phyloP scores from a whole-genome alignment of 2,888 invertebrate genomes.

The Lasioglossum calceatum region DNA sequence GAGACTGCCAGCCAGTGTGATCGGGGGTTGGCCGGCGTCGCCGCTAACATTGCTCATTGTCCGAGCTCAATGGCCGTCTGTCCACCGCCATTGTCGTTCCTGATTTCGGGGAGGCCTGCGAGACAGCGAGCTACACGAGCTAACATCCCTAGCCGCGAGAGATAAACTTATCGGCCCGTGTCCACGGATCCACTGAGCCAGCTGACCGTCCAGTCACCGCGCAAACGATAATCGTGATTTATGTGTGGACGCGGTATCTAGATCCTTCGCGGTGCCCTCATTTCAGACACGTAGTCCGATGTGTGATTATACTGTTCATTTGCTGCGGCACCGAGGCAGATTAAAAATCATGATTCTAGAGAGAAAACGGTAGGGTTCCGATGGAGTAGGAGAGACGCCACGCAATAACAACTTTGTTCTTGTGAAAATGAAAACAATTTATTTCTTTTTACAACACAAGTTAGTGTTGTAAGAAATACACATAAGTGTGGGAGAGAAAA shows the following conservation, averaged over 20 bases:
- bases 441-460: no score
- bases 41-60: constrained; percentile 72
- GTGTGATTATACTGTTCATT: not conserved
- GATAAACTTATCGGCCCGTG: constrained; percentile 64
- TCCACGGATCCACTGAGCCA: not conserved
- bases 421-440: no score
- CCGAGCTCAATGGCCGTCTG: constrained; percentile 75
- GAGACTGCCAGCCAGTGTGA: constrained; percentile 50
- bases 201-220: not conserved
- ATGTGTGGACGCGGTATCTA: constrained; percentile 29
- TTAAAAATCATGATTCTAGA: not conserved
- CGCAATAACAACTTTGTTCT: no score
- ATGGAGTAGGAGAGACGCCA: not conserved
- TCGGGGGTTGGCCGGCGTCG: constrained; percentile 63
- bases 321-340: not conserved
- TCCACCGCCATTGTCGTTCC: constrained; percentile 72
- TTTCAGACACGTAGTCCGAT: not conserved
- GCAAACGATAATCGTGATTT: constrained; percentile 59
- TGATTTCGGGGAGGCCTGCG: constrained; percentile 67
- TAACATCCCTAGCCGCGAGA: constrained; percentile 26
- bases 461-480: no score
- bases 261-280: not conserved
- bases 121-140: constrained; percentile 28
- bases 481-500: no score
- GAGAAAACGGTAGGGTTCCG: not conserved